Evolutionary conservation across 2,113 vertebrate species (phyloP).

Genomic region (Haemorhous mexicanus): DNA sequence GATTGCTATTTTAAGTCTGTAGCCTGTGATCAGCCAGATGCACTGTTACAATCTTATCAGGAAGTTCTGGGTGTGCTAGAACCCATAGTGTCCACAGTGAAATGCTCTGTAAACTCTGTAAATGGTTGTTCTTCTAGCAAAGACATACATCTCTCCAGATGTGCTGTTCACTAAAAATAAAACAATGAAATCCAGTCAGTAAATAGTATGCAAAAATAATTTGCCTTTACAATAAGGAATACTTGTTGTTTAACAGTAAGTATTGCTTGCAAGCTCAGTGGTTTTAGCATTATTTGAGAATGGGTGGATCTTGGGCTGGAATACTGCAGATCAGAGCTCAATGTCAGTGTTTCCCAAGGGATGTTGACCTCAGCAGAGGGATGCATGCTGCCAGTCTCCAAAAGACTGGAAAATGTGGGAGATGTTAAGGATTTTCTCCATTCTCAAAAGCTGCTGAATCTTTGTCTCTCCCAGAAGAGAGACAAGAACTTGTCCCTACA

Average conservation of each 20-base stretch:
- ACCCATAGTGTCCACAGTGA: not conserved
- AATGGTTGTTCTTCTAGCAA: not conserved
- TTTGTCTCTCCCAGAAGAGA: not conserved
- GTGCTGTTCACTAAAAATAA: not conserved
- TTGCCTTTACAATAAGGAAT: not conserved
- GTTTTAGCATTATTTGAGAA: not conserved
- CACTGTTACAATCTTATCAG: not conserved
- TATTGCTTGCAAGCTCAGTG: not conserved
- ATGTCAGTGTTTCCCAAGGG: not conserved
- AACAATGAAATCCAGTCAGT: not conserved
- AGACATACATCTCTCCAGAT: not conserved
- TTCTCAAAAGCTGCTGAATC: not conserved
- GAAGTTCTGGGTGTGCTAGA: not conserved
- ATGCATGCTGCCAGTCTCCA: not conserved
- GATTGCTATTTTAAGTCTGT: not conserved
- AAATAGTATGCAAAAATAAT: not conserved
- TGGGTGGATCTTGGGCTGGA: not conserved
- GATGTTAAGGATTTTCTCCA: not conserved
- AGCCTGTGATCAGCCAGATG: not conserved
- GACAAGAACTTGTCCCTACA: not conserved
- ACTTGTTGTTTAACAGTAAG: not conserved
- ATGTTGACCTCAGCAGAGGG: not conserved
- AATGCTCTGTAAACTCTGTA: slow-evolving; percentile 8
- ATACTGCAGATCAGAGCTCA: not conserved
- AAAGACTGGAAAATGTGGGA: not conserved